Conservation (phyloP, 2,797 vertebrate genomes). For the Pangasius krempfi region DNA sequence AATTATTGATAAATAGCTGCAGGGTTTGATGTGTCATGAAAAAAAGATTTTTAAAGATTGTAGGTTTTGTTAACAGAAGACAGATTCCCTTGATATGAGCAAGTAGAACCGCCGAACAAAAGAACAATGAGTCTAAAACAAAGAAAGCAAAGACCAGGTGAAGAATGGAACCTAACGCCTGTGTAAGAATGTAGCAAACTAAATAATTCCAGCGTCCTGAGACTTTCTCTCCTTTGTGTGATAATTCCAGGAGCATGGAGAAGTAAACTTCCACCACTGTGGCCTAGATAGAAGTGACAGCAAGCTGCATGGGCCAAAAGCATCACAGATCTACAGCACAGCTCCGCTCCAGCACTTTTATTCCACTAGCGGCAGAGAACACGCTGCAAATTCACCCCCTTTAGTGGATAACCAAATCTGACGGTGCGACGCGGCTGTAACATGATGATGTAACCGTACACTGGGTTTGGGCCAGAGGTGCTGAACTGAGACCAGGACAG, state of each 20-base stretch:
- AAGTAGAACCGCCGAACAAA: no score
- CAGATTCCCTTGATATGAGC: background rate
- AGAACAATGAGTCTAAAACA: background rate
- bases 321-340: no score
- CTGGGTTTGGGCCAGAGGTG: conserved; percentile 9
- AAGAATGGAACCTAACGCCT: background rate
- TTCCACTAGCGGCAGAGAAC: background rate
- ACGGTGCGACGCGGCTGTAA: background rate
- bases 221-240: conserved; percentile 63
- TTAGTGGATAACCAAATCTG: background rate
- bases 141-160: background rate
- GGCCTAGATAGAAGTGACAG: conserved; percentile 64
- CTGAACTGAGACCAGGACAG: background rate
- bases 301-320: conserved; percentile 26
- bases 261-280: conserved; percentile 62
- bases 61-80: background rate
- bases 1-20: conserved; percentile 22
- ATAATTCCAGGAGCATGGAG: conserved; percentile 69
- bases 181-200: conserved; percentile 31
- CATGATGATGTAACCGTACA: background rate
- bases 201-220: conserved; percentile 61
- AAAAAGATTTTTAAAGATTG: background rate
- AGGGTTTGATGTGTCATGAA: background rate
- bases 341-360: background rate
- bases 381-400: background rate